These are phyloP conservation scores for Drosophila parthenogenetica DNA, from an alignment of 2,888 invertebrate species.

Conservation along the genomic window DNA sequence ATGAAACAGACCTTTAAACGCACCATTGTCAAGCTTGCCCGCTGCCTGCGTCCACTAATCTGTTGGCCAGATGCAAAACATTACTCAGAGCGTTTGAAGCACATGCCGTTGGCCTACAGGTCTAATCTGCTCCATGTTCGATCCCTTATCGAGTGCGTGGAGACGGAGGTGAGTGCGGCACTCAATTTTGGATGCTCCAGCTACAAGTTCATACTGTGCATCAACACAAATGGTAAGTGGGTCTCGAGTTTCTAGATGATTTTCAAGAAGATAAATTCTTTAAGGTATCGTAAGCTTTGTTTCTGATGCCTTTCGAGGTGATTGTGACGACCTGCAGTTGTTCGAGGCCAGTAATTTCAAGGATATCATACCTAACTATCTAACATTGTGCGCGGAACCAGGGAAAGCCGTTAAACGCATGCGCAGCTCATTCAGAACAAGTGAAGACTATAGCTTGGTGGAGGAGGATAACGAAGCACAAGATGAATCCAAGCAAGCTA, in stretches of 20 bases:
- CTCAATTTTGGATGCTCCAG: constrained; percentile 80
- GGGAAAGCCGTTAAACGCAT: constrained; percentile 80
- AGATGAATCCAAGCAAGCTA: constrained; percentile 25
- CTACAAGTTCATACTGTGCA: constrained; percentile 84
- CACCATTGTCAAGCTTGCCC: constrained; percentile 78
- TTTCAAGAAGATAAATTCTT: neutral
- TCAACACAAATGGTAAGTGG: constrained; percentile 80
- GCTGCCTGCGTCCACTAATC: constrained; percentile 82
- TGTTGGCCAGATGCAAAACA: constrained; percentile 84
- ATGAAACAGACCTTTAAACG: constrained; percentile 80
- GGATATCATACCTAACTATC: constrained; percentile 82
- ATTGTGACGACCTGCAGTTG: constrained; percentile 83
- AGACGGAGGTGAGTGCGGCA: constrained; percentile 80
- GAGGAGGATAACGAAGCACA: constrained; percentile 51
- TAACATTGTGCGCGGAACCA: constrained; percentile 83
- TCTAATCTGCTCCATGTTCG: constrained; percentile 83
- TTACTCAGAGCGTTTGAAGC: constrained; percentile 83
- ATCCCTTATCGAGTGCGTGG: constrained; percentile 84
- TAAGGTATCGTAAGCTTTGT: constrained; percentile 82
- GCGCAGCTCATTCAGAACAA: constrained; percentile 25
- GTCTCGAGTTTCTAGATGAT: neutral
- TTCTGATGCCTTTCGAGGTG: constrained; percentile 83
- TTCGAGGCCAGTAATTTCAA: constrained; percentile 83
- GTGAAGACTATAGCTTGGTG: constrained; percentile 44
- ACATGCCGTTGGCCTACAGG: constrained; percentile 82